Evolutionary conservation across 2,888 invertebrate species (phyloP), one percentile per base, ranked within the genome.

Genomic region (Papilio elwesi): DNA sequence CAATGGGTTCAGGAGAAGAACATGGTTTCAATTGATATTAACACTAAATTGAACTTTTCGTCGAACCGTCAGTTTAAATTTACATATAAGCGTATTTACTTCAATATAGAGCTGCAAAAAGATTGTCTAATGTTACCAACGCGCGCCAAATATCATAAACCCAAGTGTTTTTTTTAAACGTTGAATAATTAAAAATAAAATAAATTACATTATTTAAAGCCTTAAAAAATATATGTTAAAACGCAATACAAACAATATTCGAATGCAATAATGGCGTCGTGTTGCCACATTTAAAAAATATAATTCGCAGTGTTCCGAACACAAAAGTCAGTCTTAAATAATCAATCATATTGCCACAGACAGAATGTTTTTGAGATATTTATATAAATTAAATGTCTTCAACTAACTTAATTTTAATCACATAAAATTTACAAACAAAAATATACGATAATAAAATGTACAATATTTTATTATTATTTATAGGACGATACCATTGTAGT

Each of bases 261-360:
- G 36, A 57, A 57, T 57, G 36, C 26, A 36, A 57, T 26, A 57
- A 55, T 55, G 26, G 36, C 57, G 57, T 57, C 13, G 13, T 36
- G 57, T 57, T 57, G 57, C 13, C 57, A 57, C 57, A 57, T 10
- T n/a, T 55, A 57, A 36, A n/a, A 26, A n/a, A 13, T 9, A 65
- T 51, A 52, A 55, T 53, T 64, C 36, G 48, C 55, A 26, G 26
- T 6, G 15, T 12, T 36, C 36, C 36, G 66, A 71, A 66, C 71
- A 71, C 66, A 71, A 71, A 57, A 55, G 36, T 71, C 71, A 71
- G 71, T 71, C 71, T 71, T 71, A 16, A 59, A 49, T 64, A 26
- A 63, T 47, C 12, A 38, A 26, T 26, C 6, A 11, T 49, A 64
- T 64, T 26, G 26, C 26, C 26, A 26, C 64, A 64, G 10, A 48